Base-by-base conservation (phyloP, 2,113 vertebrate genomes). In the Syrrhaptes paradoxus region DNA sequence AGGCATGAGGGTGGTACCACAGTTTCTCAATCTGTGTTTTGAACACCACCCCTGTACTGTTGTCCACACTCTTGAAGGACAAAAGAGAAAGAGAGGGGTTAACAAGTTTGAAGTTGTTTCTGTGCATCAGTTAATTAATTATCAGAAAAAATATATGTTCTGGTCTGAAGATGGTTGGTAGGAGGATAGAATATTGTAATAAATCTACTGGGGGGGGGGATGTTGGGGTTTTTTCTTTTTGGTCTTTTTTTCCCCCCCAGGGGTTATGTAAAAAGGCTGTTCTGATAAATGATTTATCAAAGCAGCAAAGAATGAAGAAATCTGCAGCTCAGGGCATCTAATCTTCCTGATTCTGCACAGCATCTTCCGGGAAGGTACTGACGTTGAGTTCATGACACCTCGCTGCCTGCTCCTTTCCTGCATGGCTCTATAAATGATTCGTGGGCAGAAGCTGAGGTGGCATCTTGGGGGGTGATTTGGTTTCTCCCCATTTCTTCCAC, bases 261-360 rank as follows among this genome's bases (percentile, higher is more conserved):
- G 48, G 67, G 87, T 96, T 97, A 93, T 90, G 81, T 94, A 93
- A 94, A 96, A 94, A 77, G 1, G 7, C 61, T 80, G 15, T 52
- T 93, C 83, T 95, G 95, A 95, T 96, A 97, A 95, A 97, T 96
- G 89, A 90, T 97, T 93, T 95, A 96, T 96, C 87, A 95, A 95
- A 90, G 71, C 49, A 4, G 43, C 52, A 86, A 91, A 94, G 88
- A 88, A 93, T 34, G 49, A 78, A 48, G 49, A 94, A 94, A 90
- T 85, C 32, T 92, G 81, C 68, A 90, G 34, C 52, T 31, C 34
- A 83, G 57, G 67, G 49, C 63, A 68, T 49, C 45, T 41, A 86
- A 83, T 83, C n/a, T 85, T 94, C 68, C 79, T 83, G 24, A 87
- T 83, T 73, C 65, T 45, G 78, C 84, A 89, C 28, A 82, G 25